Percentiles rank a stretch among this genome's conserved stretches.
Conservation (phyloP, 2,888 invertebrate genomes). For the Fragum sueziense region DNA sequence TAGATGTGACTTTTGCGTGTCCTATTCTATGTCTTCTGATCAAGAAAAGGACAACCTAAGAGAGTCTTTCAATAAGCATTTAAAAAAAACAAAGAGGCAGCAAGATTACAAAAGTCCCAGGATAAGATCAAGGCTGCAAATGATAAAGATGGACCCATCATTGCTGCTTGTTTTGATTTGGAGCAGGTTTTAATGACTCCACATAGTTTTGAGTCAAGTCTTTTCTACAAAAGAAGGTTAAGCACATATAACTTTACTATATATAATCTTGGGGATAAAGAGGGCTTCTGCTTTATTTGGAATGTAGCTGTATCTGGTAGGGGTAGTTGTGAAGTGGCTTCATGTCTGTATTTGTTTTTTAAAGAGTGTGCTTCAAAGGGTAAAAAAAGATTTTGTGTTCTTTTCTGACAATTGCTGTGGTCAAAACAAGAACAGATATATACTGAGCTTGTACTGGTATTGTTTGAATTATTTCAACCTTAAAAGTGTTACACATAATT, state of each 20-base stretch:
- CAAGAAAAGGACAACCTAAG: constrained; percentile 12
- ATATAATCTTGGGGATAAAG: constrained; percentile 34
- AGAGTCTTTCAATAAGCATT: constrained; percentile 10
- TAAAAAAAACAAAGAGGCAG: constrained; percentile 32
- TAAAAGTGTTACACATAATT: neutral
- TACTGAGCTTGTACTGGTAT: neutral
- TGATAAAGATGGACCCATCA: constrained; percentile 3
- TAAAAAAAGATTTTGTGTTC: neutral
- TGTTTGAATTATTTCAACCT: neutral
- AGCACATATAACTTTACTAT: constrained; percentile 48
- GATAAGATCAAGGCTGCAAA: constrained; percentile 18
- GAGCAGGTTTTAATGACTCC: constrained; percentile 39
- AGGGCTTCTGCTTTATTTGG: constrained; percentile 43
- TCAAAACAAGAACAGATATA: neutral
- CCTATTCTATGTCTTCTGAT: constrained; percentile 11
- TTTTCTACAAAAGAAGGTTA: constrained; percentile 46
- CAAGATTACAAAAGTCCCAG: constrained; percentile 19
- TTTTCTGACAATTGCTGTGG: neutral
- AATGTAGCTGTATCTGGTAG: constrained; percentile 35
- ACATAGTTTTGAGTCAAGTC: constrained; percentile 27
- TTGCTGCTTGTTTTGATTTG: constrained; percentile 43
- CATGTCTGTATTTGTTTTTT: constrained; percentile 30
- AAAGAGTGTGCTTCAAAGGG: constrained; percentile 5
- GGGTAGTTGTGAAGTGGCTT: constrained; percentile 47
- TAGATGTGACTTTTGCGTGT: constrained; percentile 34